phyloP scores from a whole-genome alignment of 1,140 invertebrate species.

The Andricus grossulariae region DNA sequence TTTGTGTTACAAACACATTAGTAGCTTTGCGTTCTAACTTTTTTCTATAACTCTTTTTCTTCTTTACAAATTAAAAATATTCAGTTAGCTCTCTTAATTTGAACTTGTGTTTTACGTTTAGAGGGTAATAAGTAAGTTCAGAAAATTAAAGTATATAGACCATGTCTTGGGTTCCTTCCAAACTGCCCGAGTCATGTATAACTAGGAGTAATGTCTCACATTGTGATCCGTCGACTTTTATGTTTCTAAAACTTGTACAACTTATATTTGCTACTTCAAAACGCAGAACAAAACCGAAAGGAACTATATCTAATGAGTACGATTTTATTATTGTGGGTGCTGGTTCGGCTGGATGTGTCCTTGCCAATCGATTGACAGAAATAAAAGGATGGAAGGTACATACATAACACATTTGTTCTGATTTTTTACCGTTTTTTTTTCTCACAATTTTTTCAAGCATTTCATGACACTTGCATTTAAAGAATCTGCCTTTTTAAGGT shows the following conservation, averaged over 20 bases:
- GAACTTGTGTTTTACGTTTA: too few relatives aligned
- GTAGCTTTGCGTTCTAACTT: too few relatives aligned
- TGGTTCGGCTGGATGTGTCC: slow-evolving; percentile 7
- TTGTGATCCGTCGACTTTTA: slow-evolving; percentile 1
- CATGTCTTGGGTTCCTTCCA: slow-evolving; percentile 2
- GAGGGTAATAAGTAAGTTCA: too few relatives aligned
- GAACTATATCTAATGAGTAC: slow-evolving; percentile 3
- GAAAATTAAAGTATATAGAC: background rate
- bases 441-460: background rate
- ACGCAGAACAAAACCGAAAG: background rate
- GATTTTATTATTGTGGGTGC: slow-evolving; percentile 26
- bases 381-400: slow-evolving; percentile 10
- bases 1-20: too few relatives aligned
- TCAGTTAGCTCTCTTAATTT: too few relatives aligned
- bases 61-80: too few relatives aligned
- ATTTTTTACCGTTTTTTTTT: background rate
- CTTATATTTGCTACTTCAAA: background rate
- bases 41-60: too few relatives aligned
- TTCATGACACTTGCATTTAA: background rate
- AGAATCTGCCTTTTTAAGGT: background rate
- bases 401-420: background rate
- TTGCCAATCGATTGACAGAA: slow-evolving; percentile 19
- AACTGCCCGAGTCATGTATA: background rate
- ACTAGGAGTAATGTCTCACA: background rate
- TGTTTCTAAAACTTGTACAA: background rate